Base-by-base conservation (phyloP, 2,888 invertebrate genomes). In the Nysson spinosus region DNA sequence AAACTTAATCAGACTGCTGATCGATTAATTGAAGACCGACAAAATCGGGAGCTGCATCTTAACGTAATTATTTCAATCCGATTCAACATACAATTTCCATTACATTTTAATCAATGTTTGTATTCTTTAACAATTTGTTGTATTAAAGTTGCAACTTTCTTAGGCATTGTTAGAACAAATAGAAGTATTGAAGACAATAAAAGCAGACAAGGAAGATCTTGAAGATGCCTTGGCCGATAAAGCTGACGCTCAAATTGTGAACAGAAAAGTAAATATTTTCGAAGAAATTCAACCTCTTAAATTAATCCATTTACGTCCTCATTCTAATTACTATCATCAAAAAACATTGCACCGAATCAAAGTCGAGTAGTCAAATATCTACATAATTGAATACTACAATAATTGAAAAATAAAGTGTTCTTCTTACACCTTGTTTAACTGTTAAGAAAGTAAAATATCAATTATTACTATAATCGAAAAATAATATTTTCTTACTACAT, bases 161-260 rank as follows among this genome's bases (percentile, higher is more conserved):
- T 72, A 92, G 92, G 88, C 89, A 6, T 82, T 93, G 39, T 79
- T 90, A 51, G 92, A 93, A 82, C 91, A 93, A 88, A 89, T 93
- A 40, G 92, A 93, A 75, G 75, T 92, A 9, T 79, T 94, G 65
- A 92, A 92, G 78, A 89, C 89, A 0, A 88, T 91, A 0, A 94
- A 94, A 85, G 90, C 93, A 3, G 93, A 94, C 73, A 91, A 91
- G 63, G 92, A 91, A 72, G 93, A 93, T 72, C 89, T 94, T 73
- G 91, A 92, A 56, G 92, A 93, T 62, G 91, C 93, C 1, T 88
- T 94, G 73, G 93, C 93, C 0, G 92, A 93, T 54, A 94, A 94
- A 85, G 94, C 93, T 0, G 94, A 94, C 81, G 88, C 91, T 44
- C 90, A 90, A 1, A 89, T 90, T 81, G 87, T 94, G 56, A 91